Evolutionary conservation across 2,888 invertebrate species (phyloP).

Genomic region (Lepidochitona cinerea): DNA sequence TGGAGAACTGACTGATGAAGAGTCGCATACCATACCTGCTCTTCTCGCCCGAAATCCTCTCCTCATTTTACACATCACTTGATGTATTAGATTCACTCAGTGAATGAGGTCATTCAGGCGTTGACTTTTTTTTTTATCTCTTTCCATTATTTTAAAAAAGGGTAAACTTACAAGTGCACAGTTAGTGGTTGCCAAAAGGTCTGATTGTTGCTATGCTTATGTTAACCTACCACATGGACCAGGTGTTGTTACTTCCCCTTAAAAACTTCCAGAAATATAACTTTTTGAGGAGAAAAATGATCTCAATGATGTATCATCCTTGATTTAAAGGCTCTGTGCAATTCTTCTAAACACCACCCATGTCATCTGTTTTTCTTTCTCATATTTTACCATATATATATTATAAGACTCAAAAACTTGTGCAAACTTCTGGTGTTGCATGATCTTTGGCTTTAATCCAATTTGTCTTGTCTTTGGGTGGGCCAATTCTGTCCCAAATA

Average conservation of each 20-base stretch:
- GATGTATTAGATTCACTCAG: too few species aligned
- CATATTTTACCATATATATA: too few species aligned
- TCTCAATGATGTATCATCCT: not conserved
- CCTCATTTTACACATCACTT: too few species aligned
- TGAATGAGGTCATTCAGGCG: too few species aligned
- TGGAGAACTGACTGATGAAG: too few species aligned
- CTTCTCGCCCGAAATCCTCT: not conserved
- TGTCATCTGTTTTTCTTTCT: not conserved
- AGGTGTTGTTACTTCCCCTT: not conserved
- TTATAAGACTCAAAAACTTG: too few species aligned
- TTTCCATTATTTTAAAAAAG: not conserved
- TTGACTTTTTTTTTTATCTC: too few species aligned
- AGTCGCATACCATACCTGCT: too few species aligned
- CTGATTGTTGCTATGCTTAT: not conserved
- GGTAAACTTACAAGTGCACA: not conserved
- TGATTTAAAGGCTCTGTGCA: slow-evolving; percentile 1
- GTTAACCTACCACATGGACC: not conserved
- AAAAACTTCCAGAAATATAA: not conserved
- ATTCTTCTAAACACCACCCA: not conserved
- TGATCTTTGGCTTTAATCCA: too few species aligned
- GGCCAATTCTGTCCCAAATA: not conserved
- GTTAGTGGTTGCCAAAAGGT: not conserved
- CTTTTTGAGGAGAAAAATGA: slow-evolving; percentile 1
- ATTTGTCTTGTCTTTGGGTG: too few species aligned
- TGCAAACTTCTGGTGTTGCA: too few species aligned